A percentile compares a stretch with the other conserved stretches of the same genome.
These are phyloP conservation scores for Epizoanthus ramosus DNA, from an alignment of 92 coral and sea anemone species.

Conservation along the genomic window DNA sequence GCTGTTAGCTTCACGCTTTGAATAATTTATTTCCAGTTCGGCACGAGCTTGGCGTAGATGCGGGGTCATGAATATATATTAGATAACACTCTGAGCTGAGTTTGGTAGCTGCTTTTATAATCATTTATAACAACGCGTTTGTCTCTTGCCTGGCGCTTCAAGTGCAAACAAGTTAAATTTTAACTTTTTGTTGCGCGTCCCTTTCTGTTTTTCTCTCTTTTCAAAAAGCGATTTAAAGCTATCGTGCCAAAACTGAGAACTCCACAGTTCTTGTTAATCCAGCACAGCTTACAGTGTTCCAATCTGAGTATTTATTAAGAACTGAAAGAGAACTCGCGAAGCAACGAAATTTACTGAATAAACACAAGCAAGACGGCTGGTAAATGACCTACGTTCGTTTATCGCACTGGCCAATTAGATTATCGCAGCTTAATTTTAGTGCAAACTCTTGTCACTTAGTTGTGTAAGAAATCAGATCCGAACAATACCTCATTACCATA, in stretches of 20 bases:
- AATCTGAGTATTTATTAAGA: background rate
- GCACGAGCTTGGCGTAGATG: no score
- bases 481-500: constrained; percentile 67
- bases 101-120: background rate
- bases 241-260: background rate
- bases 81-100: background rate
- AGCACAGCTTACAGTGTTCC: background rate
- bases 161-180: constrained; percentile 32
- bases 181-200: constrained; percentile 3
- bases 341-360: constrained; percentile 55
- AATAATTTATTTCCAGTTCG: background rate
- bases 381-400: constrained; percentile 49
- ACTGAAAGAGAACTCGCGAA: constrained; percentile 30
- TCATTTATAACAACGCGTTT: constrained; percentile 2
- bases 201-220: background rate
- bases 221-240: background rate
- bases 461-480: constrained; percentile 53
- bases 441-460: constrained; percentile 69
- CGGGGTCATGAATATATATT: background rate
- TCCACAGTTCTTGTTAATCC: constrained; percentile 8
- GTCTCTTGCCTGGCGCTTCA: background rate
- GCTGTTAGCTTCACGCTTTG: background rate
- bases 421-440: constrained; percentile 57
- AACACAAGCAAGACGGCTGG: constrained; percentile 47
- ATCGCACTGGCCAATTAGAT: constrained; percentile 65